Evolutionary conservation across 2,888 invertebrate genomes (phyloP), one percentile per base, ranked within the genome.

Genomic region (Apamea anceps): DNA sequence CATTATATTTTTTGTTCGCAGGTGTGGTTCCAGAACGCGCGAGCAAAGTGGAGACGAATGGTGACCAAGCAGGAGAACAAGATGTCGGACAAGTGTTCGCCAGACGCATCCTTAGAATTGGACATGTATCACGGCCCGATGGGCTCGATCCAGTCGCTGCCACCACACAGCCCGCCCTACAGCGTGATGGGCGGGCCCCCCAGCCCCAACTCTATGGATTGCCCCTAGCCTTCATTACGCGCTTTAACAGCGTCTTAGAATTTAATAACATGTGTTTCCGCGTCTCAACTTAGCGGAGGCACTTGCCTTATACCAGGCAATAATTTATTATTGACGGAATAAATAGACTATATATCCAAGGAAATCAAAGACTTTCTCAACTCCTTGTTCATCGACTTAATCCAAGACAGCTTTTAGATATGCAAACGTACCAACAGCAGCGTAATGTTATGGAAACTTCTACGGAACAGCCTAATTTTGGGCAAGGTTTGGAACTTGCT

Each of bases 11-110:
- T 94, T 95, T 97, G 96, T 95, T 97, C 97, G 65, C 98, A 99
- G 99, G 99, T 99, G 79, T 99, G 99, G 99, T 99, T 99, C 96
- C 99, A 99, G 96, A 99, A 99, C 94, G 99, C 99, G 51, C 97
- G 99, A 63, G 99, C 99, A 88, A 99, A 99, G 97, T 99, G 99
- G 98, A 98, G 99, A 91, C 98, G 99, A 88, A 98, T 98, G 98
- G 98, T 98, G 95, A 97, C 98, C 90, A 98, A 98, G 93, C 98
- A 98, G 92, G 98, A 98, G 93, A 98, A 98, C 94, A 98, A 98
- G 92, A 95, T 97, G 95, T 97, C 97, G 87, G 98, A 98, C 92
- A 98, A 98, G 92, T 98, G 98, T 92, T 98, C 98, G 32, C 98
- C 98, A 88, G 97, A 97, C 89, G 97, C 97, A 0, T 97, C 98